Evolutionary conservation across 2,888 invertebrate species (phyloP), one percentile per base, ranked within the genome.

Genomic region (Anoncus sp.): DNA sequence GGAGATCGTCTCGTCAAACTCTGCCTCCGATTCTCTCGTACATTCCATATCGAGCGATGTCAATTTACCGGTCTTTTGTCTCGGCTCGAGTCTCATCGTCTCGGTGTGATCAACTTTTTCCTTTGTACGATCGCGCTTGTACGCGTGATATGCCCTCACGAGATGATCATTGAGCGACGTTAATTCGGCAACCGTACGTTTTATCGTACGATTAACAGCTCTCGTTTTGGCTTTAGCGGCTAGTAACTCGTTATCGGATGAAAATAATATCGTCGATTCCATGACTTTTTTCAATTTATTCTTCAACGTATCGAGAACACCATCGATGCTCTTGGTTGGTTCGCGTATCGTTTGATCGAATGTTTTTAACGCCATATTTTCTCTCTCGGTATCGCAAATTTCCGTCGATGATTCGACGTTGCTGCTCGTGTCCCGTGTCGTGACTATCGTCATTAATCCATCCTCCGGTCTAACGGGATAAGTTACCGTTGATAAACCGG

Each of bases 1-100:
- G 0, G 72, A 35, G 1, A 83, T 76, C 0, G 43, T 40, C 0
- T 80, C 81, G 16, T 85, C 87, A 4, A 81, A 79, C 35, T 87
- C 88, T 9, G 86, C 79, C 7, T 83, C 87, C 0, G 90, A 90
- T 1, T 89, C 90, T 20, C 87, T 83, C 1, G 77, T 78, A 18
- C 91, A 91, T 3, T 59, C 80, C 90, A 91, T 90, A 10, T 88
- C 86, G 2, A 88, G 80, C 1, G 85, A 77, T 38, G 81, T 73
- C 9, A 74, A 45, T 31, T 75, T 65, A 16, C 49, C 40, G 35
- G 76, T 80, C 7, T 62, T 63, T 38, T 79, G 72, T n/a, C 59
- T 51, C 16, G 65, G 71, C 7, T 72, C 62, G 9, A 75, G 62
- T 2, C n/a, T 20, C 9, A 71, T 4, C 0, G 10, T 27, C 18